Percentiles rank a stretch among this genome's conserved stretches.
phyloP scores from a whole-genome alignment of 2,888 invertebrate species.

The Mantis religiosa region DNA sequence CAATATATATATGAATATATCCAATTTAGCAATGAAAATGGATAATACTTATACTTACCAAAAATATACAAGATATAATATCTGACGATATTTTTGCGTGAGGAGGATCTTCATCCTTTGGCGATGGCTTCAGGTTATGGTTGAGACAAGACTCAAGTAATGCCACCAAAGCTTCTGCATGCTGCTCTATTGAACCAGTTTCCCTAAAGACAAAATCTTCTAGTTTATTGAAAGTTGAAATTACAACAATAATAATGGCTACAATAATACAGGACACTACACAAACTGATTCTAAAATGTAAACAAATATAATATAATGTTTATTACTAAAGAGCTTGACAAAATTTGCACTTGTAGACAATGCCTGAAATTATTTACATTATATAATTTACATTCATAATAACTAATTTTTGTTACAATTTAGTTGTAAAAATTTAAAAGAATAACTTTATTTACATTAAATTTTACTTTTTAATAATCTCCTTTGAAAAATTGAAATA shows the following conservation, averaged over 20 bases:
- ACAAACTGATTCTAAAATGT: no score
- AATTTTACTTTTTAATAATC: neutral
- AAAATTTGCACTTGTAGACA: no score
- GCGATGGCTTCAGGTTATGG: constrained; percentile 78
- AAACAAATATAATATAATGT: no score
- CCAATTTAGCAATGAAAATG: neutral
- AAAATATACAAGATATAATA: constrained; percentile 88
- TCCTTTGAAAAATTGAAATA: neutral
- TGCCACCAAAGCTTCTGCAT: constrained; percentile 77
- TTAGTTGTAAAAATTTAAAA: neutral
- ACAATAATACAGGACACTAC: no score
- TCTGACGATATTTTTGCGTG: constrained; percentile 96
- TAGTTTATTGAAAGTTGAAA: no score
- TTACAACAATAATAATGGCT: no score
- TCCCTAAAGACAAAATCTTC: constrained; percentile 51
- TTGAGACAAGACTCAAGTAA: constrained; percentile 83
- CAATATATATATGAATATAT: no score
- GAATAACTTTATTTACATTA: no score
- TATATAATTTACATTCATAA: no score
- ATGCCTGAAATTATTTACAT: no score
- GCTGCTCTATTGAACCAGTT: constrained; percentile 80
- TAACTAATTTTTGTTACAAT: neutral
- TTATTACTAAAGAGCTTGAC: no score
- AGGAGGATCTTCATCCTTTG: constrained; percentile 83
- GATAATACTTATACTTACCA: constrained; percentile 56